phyloP scores from a whole-genome alignment of 2,113 vertebrate species.

The Talpa occidentalis region DNA sequence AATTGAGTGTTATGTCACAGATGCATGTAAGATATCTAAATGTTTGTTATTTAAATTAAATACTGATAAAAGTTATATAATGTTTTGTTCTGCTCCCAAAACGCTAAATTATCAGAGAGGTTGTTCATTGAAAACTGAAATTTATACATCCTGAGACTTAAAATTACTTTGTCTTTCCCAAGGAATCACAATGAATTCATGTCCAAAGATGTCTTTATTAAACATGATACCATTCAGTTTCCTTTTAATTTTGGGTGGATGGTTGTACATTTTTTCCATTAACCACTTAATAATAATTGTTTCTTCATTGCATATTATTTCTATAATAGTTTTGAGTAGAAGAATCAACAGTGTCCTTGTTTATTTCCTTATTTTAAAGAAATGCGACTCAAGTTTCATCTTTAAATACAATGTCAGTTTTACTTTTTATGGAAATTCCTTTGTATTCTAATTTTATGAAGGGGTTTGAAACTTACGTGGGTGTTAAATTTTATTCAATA shows the following conservation, averaged over 20 bases:
- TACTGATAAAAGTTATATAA: not conserved
- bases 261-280: not conserved
- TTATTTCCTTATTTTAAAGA: slow-evolving; percentile 21
- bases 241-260: not conserved
- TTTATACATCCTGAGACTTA: not conserved
- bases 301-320: not conserved
- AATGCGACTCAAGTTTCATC: not conserved
- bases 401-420: slow-evolving; percentile 6
- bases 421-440: not conserved
- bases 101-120: not conserved
- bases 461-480: not conserved
- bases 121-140: not conserved
- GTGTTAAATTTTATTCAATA: slow-evolving; percentile 43
- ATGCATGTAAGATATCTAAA: not conserved
- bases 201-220: not conserved
- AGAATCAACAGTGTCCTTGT: not conserved
- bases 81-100: not conserved
- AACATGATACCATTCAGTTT: not conserved
- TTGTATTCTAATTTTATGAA: slow-evolving; percentile 33
- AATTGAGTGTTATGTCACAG: not conserved
- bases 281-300: not conserved
- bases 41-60: slow-evolving; percentile 26
- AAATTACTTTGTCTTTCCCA: not conserved
- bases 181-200: not conserved
- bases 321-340: not conserved